These are phyloP conservation scores for Oostethus manadensis DNA, from an alignment of 2,113 vertebrate species.

Conservation along the genomic window DNA sequence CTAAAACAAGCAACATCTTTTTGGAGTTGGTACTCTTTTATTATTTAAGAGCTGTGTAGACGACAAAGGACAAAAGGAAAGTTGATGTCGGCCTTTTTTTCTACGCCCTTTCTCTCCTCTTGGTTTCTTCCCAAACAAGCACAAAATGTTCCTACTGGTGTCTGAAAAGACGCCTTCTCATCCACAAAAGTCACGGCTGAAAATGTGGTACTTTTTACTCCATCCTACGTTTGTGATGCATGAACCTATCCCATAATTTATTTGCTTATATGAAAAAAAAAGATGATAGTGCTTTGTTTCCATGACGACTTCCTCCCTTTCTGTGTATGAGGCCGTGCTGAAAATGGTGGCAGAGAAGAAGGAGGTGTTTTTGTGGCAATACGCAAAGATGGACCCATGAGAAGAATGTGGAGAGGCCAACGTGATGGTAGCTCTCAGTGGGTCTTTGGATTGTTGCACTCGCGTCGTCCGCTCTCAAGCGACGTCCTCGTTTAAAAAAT, in stretches of 20 bases:
- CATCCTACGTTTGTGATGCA: constrained; percentile 66
- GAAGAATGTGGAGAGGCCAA: constrained; percentile 46
- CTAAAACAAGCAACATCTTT: constrained; percentile 74
- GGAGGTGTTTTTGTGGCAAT: constrained; percentile 44
- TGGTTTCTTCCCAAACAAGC: constrained; percentile 59
- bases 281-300: constrained; percentile 65
- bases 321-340: constrained; percentile 52
- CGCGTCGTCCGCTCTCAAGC: constrained; percentile 59
- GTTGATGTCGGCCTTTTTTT: constrained; percentile 87
- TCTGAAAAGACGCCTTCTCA: constrained; percentile 30
- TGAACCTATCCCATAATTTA: constrained; percentile 50
- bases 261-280: constrained; percentile 46
- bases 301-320: constrained; percentile 33
- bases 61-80: constrained; percentile 74
- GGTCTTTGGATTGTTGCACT: constrained; percentile 71
- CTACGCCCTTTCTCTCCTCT: constrained; percentile 76
- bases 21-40: constrained; percentile 83
- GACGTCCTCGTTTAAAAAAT: constrained; percentile 50
- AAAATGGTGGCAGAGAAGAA: constrained; percentile 65
- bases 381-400: constrained; percentile 68
- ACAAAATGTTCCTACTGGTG: constrained; percentile 58
- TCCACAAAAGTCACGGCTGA: constrained; percentile 21
- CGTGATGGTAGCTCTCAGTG: constrained; percentile 81
- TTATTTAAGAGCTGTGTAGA: constrained; percentile 70
- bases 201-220: constrained; percentile 61